These are phyloP conservation scores for Rhopalosiphum nymphaeae DNA, from an alignment of 2,888 invertebrate genomes.

Conservation along the genomic window DNA sequence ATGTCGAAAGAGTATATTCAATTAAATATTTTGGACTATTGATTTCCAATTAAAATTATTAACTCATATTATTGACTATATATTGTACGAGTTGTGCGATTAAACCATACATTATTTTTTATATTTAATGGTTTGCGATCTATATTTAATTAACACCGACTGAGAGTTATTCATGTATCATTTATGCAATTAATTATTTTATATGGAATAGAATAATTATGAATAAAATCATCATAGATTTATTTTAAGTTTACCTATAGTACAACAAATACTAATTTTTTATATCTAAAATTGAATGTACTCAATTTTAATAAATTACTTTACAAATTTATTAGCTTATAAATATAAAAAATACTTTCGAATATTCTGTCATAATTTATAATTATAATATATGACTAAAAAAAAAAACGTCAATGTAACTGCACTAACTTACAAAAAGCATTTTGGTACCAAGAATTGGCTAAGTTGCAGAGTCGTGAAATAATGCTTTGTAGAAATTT, in stretches of 20 bases:
- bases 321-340: neutral
- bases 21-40: neutral
- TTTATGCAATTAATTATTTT: neutral
- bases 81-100: neutral
- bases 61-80: neutral
- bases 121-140: neutral
- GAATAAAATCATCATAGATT: neutral
- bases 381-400: neutral
- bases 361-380: neutral
- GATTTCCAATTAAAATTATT: neutral
- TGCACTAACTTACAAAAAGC: neutral
- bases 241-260: neutral
- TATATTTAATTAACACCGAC: neutral
- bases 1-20: neutral
- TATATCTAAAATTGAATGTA: neutral
- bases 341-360: neutral
- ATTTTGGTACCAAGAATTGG: neutral
- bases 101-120: neutral
- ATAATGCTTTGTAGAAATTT: neutral
- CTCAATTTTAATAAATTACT: neutral
- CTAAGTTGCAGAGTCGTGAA: neutral
- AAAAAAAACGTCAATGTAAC: neutral
- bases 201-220: neutral
- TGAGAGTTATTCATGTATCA: neutral
- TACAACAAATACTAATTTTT: neutral